phyloP scores from a whole-genome alignment of 2,113 vertebrate species.

The Chaetops frenatus region DNA sequence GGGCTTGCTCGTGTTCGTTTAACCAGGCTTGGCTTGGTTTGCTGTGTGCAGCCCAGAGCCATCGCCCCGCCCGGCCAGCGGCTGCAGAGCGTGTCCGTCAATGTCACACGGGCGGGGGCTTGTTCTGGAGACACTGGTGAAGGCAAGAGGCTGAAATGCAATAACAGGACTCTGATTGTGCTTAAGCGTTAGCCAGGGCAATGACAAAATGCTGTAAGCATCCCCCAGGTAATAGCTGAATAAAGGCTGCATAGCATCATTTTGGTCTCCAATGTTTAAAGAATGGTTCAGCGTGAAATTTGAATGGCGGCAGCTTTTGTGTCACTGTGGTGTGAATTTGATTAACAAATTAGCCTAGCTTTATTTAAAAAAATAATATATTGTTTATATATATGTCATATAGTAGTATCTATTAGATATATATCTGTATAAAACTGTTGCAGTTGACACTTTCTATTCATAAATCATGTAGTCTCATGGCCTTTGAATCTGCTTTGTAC shows the following conservation, averaged over 20 bases:
- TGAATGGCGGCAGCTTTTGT: not conserved
- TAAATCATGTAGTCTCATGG: not conserved
- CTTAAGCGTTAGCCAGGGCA: not conserved
- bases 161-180: accelerated
- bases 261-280: not conserved
- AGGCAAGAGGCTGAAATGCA: not conserved
- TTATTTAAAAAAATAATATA: not conserved
- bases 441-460: not conserved
- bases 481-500: not conserved
- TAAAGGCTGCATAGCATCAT: not conserved
- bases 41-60: not conserved
- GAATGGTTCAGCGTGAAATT: not conserved
- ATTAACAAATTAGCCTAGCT: not conserved
- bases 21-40: not conserved
- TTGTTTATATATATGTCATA: not conserved
- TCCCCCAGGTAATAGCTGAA: not conserved
- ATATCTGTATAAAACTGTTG: not conserved
- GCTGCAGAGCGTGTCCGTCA: not conserved
- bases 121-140: not conserved
- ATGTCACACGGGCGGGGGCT: not conserved
- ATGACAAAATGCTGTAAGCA: not conserved
- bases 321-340: not conserved
- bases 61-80: not conserved
- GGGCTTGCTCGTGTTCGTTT: not conserved
- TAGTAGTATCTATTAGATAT: not conserved